phyloP scores from a whole-genome alignment of 1,140 invertebrate genomes.

The Wasmannia auropunctata region DNA sequence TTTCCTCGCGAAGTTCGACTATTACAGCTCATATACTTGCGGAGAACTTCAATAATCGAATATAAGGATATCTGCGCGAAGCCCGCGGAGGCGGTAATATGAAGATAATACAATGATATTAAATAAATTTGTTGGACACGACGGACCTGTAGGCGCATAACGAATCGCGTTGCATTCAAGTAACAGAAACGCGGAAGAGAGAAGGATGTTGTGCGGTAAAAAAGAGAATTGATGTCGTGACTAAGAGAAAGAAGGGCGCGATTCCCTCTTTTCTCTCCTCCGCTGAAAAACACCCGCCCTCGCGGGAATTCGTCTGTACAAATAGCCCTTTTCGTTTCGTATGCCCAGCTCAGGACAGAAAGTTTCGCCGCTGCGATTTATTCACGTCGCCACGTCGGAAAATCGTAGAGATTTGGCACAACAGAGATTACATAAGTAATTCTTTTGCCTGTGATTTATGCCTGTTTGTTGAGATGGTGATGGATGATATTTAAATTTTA shows the following conservation, averaged over 20 bases:
- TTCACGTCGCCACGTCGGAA: constrained; percentile 2
- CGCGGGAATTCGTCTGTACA: constrained; percentile 33
- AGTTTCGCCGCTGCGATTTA: constrained; percentile 24
- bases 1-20: neutral
- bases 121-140: constrained; percentile 7
- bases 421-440: constrained; percentile 19
- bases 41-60: neutral
- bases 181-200: constrained; percentile 34
- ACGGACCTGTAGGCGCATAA: neutral
- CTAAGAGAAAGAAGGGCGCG: neutral
- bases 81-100: neutral
- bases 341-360: neutral
- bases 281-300: constrained; percentile 13
- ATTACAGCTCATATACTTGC: neutral
- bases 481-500: neutral
- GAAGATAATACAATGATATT: constrained; percentile 39
- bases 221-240: neutral
- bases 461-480: neutral
- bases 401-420: neutral
- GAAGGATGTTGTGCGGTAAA: constrained; percentile 6
- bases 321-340: constrained; percentile 24
- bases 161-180: constrained; percentile 11
- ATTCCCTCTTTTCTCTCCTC: neutral
- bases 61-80: neutral
- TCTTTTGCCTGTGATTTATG: constrained; percentile 11